Evolutionary conservation across 2,888 invertebrate species (phyloP), one percentile per base, ranked within the genome.

Genomic region (Ophioninae sp.): DNA sequence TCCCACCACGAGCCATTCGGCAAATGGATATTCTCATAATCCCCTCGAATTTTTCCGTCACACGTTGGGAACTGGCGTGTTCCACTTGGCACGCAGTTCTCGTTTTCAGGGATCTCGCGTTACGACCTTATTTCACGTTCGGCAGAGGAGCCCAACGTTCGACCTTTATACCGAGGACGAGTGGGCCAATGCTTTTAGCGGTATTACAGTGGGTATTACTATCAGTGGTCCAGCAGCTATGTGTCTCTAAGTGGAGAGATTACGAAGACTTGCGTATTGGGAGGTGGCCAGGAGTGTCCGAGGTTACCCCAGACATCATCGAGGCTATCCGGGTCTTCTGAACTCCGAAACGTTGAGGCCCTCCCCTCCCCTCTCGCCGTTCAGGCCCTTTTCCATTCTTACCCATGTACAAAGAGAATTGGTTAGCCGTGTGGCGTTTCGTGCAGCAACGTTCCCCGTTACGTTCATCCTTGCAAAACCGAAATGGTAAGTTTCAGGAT

Each of bases 181-280:
- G 30, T 39, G 30, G 23, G 22, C 37, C 41, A 39, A n/a, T 51
- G 67, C 22, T 13, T 20, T 68, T 63, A 64, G 20, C 22, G 44
- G 39, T 51, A 30, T 30, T 56, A 39, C 39, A 39, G 59, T 13
- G 17, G 37, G 30, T 22, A 67, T 72, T 37, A 59, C 30, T 59
- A 68, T 39, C 30, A 63, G n/a, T n/a, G 69, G 51, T 64, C 63
- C 37, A 37, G 63, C 74, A 63, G 81, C 81, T 80, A 17, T 86
- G 81, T 79, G 72, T 30, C 72, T 41, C 81, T 85, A 86, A 89
- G 85, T 84, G 75, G 72, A 37, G 79, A 85, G 88, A 89, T 89
- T 89, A 89, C 86, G 85, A 87, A 88, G 89, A 87, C 86, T 86
- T 85, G 86, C 85, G 83, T 83, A 87, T 87, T 87, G 86, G 85